Base-by-base conservation (phyloP, 2,888 invertebrate genomes). In the Myathropa florea region DNA sequence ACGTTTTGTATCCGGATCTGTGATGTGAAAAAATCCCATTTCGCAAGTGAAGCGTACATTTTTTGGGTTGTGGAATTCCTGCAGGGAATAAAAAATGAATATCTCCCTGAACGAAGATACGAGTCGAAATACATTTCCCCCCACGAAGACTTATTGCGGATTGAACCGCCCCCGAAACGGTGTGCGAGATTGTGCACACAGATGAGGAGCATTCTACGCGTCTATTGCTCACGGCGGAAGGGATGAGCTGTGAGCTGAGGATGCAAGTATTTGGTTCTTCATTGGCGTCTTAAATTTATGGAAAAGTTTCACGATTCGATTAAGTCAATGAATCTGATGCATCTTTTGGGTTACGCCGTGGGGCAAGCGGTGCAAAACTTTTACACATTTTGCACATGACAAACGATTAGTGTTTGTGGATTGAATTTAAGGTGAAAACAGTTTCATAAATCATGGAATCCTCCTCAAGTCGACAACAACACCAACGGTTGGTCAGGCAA, bases 401-500 rank as follows among this genome's bases (percentile, higher is more conserved):
- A 64, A 57, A n/a, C 59, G 70, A 78, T 78, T 78, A 70, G 77
- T 57, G 57, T 78, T 53, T 28, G 57, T 21, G 60, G n/a, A 30
- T 46, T 46, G 46, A 61, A 61, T 55, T 61, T 53, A 61, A 55
- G 53, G 63, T 36, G 70, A 70, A 63, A 70, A 70, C 10, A 63
- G 55, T 63, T 70, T 57, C 77, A 78, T 78, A 78, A 78, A 78
- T 78, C 77, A 70, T 33, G 21, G 18, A 67, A 12, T 36, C 23
- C 59, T 3, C 1, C n/a, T 14, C 28, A 46, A 39, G 30, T 2
- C 2, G 28, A 7, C 9, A n/a, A 9, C 21, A 30, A 14, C 21
- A 23, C 1, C 4, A 12, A 71, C n/a, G 4, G 46, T 2, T 18
- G 46, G n/a, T 39, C 18, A 2, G 18, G 18, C 7, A n/a, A 57